Percentiles rank a stretch among this genome's conserved stretches.
phyloP scores from a whole-genome alignment of 2,797 vertebrate genomes.

The Centroberyx gerrardi region DNA sequence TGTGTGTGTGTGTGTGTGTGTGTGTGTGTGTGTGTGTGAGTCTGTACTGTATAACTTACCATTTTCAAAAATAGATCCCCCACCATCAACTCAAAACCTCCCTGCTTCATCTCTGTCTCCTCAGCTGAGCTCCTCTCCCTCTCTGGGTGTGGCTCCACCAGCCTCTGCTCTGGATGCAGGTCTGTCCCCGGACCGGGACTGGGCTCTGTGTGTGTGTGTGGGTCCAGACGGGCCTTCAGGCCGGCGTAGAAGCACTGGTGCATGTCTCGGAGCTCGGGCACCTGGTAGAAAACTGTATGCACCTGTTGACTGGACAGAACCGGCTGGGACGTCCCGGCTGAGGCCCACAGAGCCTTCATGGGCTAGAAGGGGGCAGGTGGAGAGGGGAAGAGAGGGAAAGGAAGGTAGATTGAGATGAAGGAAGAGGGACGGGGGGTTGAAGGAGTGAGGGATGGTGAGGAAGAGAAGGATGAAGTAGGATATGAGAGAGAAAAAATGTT shows the following conservation, averaged over 20 bases:
- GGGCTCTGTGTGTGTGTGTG: not conserved
- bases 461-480: not conserved
- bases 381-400: not conserved
- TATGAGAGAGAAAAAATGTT: accelerated
- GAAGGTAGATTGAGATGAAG: not conserved
- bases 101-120: conserved; percentile 13
- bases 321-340: conserved; percentile 86
- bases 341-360: conserved; percentile 85
- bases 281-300: conserved; percentile 85
- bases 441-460: not conserved
- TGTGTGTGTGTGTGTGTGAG: no score
- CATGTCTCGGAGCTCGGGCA: conserved; percentile 84
- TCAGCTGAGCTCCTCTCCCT: not conserved
- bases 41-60: conserved; percentile 65
- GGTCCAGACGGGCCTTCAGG: conserved; percentile 71
- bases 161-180: not conserved
- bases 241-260: conserved; percentile 78
- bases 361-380: conserved; percentile 66
- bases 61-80: conserved; percentile 85
- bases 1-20: no score
- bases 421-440: not conserved
- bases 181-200: not conserved
- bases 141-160: not conserved
- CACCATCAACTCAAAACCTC: conserved; percentile 67
- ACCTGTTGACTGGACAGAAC: conserved; percentile 83